Percentiles rank a stretch among this genome's conserved stretches.
These are phyloP conservation scores for Cheumatopsyche charites DNA, from an alignment of 1,140 invertebrate genomes.

Conservation along the genomic window DNA sequence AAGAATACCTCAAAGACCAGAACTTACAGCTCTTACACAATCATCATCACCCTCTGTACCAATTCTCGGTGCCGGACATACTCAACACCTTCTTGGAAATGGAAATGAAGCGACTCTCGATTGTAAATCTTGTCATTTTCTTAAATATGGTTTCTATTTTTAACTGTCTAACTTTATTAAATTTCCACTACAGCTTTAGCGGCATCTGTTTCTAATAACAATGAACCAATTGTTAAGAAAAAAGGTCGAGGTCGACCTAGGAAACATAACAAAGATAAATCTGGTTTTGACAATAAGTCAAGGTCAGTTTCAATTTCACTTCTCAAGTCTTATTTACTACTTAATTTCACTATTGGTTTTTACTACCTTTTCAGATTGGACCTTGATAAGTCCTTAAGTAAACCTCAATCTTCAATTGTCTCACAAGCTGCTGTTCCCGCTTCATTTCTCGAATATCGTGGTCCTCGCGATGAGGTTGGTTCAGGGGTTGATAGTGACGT, in stretches of 20 bases:
- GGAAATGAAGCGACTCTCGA: conserved; percentile 29
- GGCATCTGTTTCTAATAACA: conserved; percentile 55
- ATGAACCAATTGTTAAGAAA: conserved; percentile 56
- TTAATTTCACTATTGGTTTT: conserved; percentile 5
- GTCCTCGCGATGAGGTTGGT: conserved; percentile 57
- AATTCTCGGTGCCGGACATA: neutral
- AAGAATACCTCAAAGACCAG: conserved; percentile 52
- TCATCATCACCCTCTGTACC: conserved; percentile 5
- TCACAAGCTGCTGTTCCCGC: conserved; percentile 53
- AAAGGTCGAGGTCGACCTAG: conserved; percentile 56
- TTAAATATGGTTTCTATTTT: neutral
- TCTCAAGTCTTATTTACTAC: conserved; percentile 10
- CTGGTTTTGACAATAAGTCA: conserved; percentile 54
- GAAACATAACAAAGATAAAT: conserved; percentile 54
- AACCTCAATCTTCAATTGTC: conserved; percentile 46
- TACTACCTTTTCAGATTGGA: conserved; percentile 16
- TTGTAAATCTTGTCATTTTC: conserved; percentile 24
- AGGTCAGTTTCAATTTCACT: conserved; percentile 48
- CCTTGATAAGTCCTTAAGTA: conserved; percentile 37
- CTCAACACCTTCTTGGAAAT: conserved; percentile 24
- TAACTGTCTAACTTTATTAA: neutral
- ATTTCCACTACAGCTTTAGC: conserved; percentile 51
- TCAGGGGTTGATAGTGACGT: conserved; percentile 58
- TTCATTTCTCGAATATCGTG: conserved; percentile 59
- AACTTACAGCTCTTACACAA: conserved; percentile 52